Percentiles rank a stretch among this genome's conserved stretches.
phyloP scores from a whole-genome alignment of 1,140 invertebrate genomes.

The Hestina assimilis region DNA sequence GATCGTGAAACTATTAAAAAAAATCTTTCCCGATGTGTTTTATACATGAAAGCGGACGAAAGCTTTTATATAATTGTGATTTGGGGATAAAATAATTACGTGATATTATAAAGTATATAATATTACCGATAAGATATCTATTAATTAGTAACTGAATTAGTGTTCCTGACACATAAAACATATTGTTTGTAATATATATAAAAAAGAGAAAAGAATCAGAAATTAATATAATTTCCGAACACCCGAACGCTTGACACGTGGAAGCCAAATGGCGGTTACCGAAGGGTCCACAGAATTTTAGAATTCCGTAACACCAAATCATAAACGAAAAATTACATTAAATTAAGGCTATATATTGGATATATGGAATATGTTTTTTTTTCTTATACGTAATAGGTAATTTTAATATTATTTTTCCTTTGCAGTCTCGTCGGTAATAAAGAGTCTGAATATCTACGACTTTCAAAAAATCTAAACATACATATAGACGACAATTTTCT shows the following conservation, averaged over 20 bases:
- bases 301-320: constrained; percentile 32
- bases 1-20: background rate
- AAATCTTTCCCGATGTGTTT: background rate
- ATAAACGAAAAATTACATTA: no score
- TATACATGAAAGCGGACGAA: background rate
- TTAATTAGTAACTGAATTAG: background rate
- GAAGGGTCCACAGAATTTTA: constrained; percentile 39
- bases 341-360: no score
- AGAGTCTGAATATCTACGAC: no score
- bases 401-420: no score
- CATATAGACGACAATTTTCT: background rate
- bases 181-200: background rate
- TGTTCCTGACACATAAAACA: constrained; percentile 3
- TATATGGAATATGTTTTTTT: no score
- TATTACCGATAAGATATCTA: background rate
- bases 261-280: constrained; percentile 56
- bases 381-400: no score
- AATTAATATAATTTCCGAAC: constrained; percentile 59
- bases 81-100: no score
- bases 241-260: constrained; percentile 56
- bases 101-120: background rate
- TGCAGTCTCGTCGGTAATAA: no score
- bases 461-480: background rate
- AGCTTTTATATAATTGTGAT: no score
- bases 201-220: constrained; percentile 45